Base-by-base conservation (phyloP, 2,113 vertebrate species). In the Phodopus roborovskii region DNA sequence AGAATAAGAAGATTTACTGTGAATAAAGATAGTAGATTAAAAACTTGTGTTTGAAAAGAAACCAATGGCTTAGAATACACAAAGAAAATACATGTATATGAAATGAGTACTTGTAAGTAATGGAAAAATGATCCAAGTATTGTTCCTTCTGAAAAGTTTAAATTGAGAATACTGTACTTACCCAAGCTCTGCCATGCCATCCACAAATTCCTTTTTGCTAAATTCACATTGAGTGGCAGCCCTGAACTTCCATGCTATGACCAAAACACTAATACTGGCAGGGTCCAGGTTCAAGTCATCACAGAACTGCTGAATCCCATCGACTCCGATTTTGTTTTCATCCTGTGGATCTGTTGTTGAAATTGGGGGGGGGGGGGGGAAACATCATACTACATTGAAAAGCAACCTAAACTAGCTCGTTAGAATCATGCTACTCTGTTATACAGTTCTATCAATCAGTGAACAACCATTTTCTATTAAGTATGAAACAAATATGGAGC, bases 161-260 rank as follows among this genome's bases (percentile, higher is more conserved):
- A 82, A 68, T 24, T 74, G 42, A 73, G 60, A 85, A 75, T 4
- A 66, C 6, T 45, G 60, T 88, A 98, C 99, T 99, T 97, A 99
- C 99, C 99, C 99, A 82, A 99, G 98, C 71, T 99, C 99, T 20
- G 99, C 99, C 99, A 99, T 99, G 96, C 99, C 99, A 53, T 99
- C 99, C 97, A 99, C 75, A 98, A 99, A 99, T 96, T 99, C 99
- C 97, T 99, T 99, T 98, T 99, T 99, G 98, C 99, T 99, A 98
- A 99, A 99, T 98, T 99, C 99, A 97, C 99, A 99, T 39, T 99
- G 99, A 73, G 99, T 99, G 58, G 99, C 99, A 20, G 99, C 99
- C 56, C 99, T 98, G 97, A 99, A 99, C 98, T 99, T 99, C 99
- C 99, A 99, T 0, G 99, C 99, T 88, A 99, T 99, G 48, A 99